Evolutionary conservation across 2,113 vertebrate species (phyloP).

Genomic region (Tiliqua scincoides): DNA sequence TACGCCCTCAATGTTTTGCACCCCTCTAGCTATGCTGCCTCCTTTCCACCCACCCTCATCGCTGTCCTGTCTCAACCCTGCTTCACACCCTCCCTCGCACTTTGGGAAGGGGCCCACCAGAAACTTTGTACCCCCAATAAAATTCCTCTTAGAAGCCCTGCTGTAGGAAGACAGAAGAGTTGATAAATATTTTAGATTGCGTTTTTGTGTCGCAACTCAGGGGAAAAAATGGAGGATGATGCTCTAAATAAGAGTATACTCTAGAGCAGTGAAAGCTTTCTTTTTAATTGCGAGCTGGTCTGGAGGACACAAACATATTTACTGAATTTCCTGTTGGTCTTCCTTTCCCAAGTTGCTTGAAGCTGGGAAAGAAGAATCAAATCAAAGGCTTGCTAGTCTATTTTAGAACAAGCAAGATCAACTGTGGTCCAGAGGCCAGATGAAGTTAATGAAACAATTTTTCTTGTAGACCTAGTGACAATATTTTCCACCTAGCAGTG

Average conservation of each 20-base stretch:
- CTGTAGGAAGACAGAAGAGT: too few relatives aligned
- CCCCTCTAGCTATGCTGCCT: too few relatives aligned
- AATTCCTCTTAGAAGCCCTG: too few relatives aligned
- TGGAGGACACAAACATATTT: neutral
- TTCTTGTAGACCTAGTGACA: neutral
- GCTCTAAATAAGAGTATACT: neutral
- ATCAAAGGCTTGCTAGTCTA: neutral
- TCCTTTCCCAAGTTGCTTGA: neutral
- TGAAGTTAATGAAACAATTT: neutral
- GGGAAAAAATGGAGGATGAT: fast-evolving
- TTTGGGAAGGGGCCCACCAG: too few relatives aligned
- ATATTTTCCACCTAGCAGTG: neutral
- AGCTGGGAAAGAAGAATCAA: neutral
- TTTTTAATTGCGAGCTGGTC: neutral
- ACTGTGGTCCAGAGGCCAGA: neutral
- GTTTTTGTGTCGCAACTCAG: neutral
- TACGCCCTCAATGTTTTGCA: too few relatives aligned
- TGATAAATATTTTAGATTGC: too few relatives aligned
- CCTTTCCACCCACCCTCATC: too few relatives aligned
- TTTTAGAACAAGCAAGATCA: neutral
- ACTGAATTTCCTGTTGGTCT: neutral
- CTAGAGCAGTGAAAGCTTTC: neutral
- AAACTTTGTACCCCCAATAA: too few relatives aligned
- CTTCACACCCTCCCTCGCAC: too few relatives aligned
- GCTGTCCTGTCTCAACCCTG: too few relatives aligned